A percentile compares a stretch with the other conserved stretches of the same genome.
Evolutionary conservation across 92 coral and sea anemone genomes (phyloP).

Genomic region (Montipora capitata): DNA sequence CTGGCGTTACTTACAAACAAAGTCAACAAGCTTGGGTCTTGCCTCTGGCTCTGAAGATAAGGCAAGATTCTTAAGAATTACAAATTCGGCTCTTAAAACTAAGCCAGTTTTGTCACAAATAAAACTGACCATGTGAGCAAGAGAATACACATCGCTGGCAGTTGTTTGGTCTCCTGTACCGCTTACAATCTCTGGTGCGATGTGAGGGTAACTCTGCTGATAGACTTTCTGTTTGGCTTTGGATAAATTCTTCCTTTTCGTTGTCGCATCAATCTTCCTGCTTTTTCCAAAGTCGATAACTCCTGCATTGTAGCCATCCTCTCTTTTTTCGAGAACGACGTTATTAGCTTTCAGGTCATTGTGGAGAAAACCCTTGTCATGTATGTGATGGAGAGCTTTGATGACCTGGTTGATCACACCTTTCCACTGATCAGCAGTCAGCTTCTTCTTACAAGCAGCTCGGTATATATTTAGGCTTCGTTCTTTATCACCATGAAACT

Average conservation of each 20-base stretch:
- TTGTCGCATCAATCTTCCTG: not conserved
- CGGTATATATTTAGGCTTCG: not conserved
- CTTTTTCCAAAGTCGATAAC: conserved; percentile 71
- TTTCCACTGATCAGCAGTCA: not conserved
- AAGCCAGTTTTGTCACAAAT: conserved; percentile 23
- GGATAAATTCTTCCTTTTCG: not conserved
- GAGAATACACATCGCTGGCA: conserved; percentile 49
- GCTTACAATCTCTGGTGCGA: conserved; percentile 22
- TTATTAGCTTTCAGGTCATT: conserved; percentile 35
- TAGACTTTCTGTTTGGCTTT: conserved; percentile 16
- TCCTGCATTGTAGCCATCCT: conserved; percentile 1
- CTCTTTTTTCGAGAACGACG: conserved; percentile 35
- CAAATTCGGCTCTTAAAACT: not conserved
- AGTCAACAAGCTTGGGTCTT: not conserved
- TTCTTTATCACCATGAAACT: conserved; percentile 42
- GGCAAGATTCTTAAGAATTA: not conserved
- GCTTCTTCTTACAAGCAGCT: conserved; percentile 7
- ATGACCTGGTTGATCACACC: not conserved
- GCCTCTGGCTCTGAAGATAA: not conserved
- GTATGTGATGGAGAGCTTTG: not conserved
- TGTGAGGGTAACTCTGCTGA: conserved; percentile 39
- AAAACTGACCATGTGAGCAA: conserved; percentile 31
- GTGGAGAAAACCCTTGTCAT: not conserved
- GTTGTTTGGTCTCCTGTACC: not conserved
- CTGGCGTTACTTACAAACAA: too few relatives aligned